Evolutionary conservation across 2,113 vertebrate species (phyloP), one percentile per base, ranked within the genome.

Genomic region (Hemibagrus wyckioides): DNA sequence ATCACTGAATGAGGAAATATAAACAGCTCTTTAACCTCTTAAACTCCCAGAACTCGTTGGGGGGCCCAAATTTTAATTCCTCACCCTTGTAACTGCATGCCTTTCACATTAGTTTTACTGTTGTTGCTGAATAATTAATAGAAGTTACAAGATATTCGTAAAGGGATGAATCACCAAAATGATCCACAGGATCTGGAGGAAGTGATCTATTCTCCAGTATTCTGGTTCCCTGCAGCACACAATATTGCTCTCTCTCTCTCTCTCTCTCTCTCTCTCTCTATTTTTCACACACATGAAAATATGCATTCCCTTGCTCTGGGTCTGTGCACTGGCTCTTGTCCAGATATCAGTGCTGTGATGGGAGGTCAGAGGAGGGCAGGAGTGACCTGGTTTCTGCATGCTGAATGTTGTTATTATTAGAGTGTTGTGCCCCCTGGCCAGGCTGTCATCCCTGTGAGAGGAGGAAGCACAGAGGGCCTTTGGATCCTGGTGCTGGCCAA

Each of bases 331-430:
- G 95, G 94, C 95, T 94, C 90, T 84, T 86, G 96, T 94, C 95
- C 96, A 96, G 91, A 93, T 95, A 96, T 95, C 96, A 95, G 93
- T 90, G 87, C 92, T 94, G 95, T 96, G 92, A 93, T 93, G 92
- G 94, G 95, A 93, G 94, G 97, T 97, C 97, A 96, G 90, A 92
- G 90, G 94, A 95, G 90, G 93, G 90, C 94, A 96, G 92, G 94
- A 92, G 89, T 97, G 97, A 97, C 97, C 97, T 95, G 91, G 92
- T 94, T 92, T 91, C 94, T 79, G 88, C 94, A 95, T 92, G 94
- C 96, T 97, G 95, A 97, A 97, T 97, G 96, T 97, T 97, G 96
- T 98, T 97, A 96, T 97, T 97, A 97, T 97, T 97, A 96, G 95
- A 90, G 92, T 92, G 93, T 90, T 87, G 88, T 94, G 94, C 95